phyloP scores from a whole-genome alignment of 2,797 vertebrate species.

The Coendou prehensilis region DNA sequence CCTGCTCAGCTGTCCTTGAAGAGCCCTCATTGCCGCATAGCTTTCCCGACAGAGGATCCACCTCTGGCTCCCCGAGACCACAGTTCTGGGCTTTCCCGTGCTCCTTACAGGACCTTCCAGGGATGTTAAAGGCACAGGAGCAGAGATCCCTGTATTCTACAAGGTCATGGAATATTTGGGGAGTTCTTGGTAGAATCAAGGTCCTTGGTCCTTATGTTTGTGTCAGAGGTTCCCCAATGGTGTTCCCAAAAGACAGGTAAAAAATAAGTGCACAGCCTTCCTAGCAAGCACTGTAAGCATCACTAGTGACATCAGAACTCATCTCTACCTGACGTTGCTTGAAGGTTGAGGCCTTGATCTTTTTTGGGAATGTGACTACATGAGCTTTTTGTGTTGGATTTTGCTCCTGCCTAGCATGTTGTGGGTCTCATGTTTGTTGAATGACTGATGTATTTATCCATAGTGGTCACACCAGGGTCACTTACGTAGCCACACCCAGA shows the following conservation, averaged over 20 bases:
- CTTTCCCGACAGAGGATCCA: not conserved
- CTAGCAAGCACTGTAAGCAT: not conserved
- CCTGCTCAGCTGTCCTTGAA: not conserved
- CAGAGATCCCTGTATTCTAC: not conserved
- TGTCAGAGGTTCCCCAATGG: not conserved
- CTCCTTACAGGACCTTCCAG: not conserved
- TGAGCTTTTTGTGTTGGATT: not conserved
- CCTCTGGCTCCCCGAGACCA: not conserved
- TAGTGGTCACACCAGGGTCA: not conserved
- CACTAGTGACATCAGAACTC: not conserved
- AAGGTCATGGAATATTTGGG: not conserved
- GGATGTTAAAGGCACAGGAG: not conserved
- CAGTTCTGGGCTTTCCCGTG: not conserved
- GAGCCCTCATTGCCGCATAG: not conserved
- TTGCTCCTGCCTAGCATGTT: not conserved
- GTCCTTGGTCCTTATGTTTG: conserved; percentile 3
- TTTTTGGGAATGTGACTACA: not conserved
- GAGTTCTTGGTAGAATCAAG: not conserved
- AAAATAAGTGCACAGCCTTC: not conserved
- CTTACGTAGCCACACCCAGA: conserved; percentile 42
- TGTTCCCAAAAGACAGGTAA: not conserved
- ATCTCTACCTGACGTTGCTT: not conserved
- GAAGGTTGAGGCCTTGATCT: not conserved
- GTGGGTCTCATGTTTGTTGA: not conserved
- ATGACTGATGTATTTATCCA: not conserved